phyloP scores from a whole-genome alignment of 2,888 invertebrate species.

The Trissolcus brochymenae region DNA sequence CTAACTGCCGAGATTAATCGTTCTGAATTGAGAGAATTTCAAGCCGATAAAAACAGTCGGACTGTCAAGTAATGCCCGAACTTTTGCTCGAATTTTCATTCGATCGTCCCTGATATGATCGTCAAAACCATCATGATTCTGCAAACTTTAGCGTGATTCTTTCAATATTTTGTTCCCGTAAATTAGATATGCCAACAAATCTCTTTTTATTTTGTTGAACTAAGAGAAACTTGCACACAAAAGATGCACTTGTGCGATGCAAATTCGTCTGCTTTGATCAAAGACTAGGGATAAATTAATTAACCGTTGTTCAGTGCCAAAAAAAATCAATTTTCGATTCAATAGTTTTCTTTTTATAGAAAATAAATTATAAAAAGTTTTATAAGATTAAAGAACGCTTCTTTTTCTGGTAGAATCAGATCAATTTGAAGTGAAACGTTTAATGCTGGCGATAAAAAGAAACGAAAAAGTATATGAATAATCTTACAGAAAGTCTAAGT shows the following conservation, averaged over 20 bases:
- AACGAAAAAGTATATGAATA: background rate
- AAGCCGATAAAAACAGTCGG: no score
- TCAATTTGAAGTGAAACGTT: background rate
- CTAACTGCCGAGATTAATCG: no score
- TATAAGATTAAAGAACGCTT: no score
- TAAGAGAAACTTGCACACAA: slow-evolving; percentile 27
- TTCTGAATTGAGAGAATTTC: background rate
- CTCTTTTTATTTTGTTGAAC: slow-evolving; percentile 18
- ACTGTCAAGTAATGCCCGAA: background rate
- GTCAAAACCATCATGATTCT: slow-evolving; percentile 32
- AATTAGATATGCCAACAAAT: slow-evolving; percentile 24
- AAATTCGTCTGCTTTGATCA: slow-evolving; percentile 29
- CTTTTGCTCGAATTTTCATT: slow-evolving; percentile 8
- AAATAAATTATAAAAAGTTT: no score
- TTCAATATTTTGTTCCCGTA: slow-evolving; percentile 33
- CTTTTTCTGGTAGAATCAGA: no score
- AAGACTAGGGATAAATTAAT: background rate
- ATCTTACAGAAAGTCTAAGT: slow-evolving; percentile 28
- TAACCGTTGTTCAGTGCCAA: no score
- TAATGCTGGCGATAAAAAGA: slow-evolving; percentile 4
- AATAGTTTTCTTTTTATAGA: no score
- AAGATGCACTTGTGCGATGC: slow-evolving; percentile 38
- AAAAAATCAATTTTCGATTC: no score
- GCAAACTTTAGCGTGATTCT: slow-evolving; percentile 35
- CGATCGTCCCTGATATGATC: slow-evolving; percentile 16